These are phyloP conservation scores for Carettochelys insculpta DNA, from an alignment of 2,113 vertebrate species.

Conservation along the genomic window DNA sequence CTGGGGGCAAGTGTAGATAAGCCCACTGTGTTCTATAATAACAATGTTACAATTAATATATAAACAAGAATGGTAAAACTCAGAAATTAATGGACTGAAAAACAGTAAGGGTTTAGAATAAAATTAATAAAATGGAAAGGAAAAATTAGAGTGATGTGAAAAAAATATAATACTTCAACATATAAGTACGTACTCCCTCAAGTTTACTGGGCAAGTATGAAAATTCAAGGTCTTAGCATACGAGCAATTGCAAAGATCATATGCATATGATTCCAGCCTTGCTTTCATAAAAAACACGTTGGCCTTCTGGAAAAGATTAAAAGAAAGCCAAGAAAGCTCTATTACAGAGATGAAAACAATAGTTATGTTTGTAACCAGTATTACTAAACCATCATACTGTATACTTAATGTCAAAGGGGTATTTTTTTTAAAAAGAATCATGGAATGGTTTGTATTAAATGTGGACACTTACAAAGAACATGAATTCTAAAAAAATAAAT, in stretches of 20 bases:
- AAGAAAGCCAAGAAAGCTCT: constrained; percentile 70
- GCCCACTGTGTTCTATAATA: constrained; percentile 38
- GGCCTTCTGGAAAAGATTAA: constrained; percentile 77
- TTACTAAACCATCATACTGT: constrained; percentile 64
- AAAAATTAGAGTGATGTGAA: not conserved
- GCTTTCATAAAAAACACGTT: constrained; percentile 63
- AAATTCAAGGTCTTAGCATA: constrained; percentile 41
- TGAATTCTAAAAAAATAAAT: constrained; percentile 33
- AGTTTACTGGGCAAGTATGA: not conserved
- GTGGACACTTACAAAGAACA: constrained; percentile 45
- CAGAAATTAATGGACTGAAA: constrained; percentile 5
- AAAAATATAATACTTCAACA: not conserved
- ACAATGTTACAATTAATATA: constrained; percentile 35
- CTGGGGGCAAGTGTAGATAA: too few species aligned
- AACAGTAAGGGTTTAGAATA: not conserved
- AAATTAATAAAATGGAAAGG: not conserved
- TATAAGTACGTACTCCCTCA: not conserved
- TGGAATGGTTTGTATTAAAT: constrained; percentile 68
- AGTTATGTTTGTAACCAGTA: constrained; percentile 71
- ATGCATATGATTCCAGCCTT: constrained; percentile 61
- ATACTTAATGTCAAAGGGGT: constrained; percentile 59
- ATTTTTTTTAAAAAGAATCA: constrained; percentile 45
- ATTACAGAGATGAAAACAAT: constrained; percentile 72
- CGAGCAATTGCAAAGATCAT: constrained; percentile 47
- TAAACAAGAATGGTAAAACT: constrained; percentile 17